These are phyloP conservation scores for Corbicula japonica DNA, from an alignment of 2,888 invertebrate species.

Conservation along the genomic window DNA sequence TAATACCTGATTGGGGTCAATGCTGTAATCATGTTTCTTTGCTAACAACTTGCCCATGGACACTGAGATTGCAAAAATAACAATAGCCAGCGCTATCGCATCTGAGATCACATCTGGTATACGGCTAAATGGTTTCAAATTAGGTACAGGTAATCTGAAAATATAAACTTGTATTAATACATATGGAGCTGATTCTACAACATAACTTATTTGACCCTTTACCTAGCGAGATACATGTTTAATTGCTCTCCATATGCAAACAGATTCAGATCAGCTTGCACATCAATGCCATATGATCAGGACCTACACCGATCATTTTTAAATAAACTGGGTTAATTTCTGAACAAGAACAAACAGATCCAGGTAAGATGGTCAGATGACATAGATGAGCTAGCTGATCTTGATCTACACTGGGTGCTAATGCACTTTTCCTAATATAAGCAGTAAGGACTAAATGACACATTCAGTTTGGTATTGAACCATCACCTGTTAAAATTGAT, in stretches of 20 bases:
- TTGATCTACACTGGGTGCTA: too few species aligned
- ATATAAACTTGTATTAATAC: not conserved
- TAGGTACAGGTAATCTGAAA: constrained; percentile 83
- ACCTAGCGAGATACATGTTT: not conserved
- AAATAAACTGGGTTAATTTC: too few species aligned
- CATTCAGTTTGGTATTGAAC: too few species aligned
- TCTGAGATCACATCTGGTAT: constrained; percentile 89
- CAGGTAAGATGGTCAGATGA: too few species aligned
- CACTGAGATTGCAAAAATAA: constrained; percentile 87
- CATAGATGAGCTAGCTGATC: too few species aligned
- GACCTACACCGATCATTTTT: too few species aligned
- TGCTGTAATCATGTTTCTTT: constrained; percentile 87
- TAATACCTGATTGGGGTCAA: constrained; percentile 88
- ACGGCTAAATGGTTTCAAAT: constrained; percentile 86
- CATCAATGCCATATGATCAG: too few species aligned
- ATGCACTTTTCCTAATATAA: too few species aligned
- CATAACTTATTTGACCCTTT: not conserved
- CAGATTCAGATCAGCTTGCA: not conserved
- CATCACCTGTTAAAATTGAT: too few species aligned
- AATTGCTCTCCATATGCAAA: not conserved
- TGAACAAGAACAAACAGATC: too few species aligned
- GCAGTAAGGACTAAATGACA: too few species aligned
- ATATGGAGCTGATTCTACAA: not conserved
- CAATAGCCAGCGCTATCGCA: constrained; percentile 87
- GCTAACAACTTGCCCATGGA: constrained; percentile 88